Conservation (phyloP, 2,797 vertebrate species). For the Acrocephalus scirpaceus region DNA sequence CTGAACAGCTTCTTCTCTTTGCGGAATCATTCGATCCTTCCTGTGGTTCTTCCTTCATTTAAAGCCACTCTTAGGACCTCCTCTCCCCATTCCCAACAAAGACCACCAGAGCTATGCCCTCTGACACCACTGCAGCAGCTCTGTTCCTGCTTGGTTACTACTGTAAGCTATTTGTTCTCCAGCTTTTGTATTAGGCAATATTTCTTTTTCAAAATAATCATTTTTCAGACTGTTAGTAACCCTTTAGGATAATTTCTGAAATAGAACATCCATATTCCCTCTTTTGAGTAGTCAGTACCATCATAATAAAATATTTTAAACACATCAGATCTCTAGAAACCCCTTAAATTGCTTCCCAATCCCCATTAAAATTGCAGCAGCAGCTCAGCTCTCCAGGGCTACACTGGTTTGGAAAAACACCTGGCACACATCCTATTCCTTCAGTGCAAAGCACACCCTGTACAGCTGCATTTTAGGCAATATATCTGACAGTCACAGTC, state of each 20-base stretch:
- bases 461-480: slow-evolving; percentile 6
- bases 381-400: neutral
- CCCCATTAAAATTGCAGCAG: neutral
- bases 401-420: neutral
- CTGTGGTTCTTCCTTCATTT: neutral
- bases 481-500: neutral
- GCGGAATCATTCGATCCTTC: neutral
- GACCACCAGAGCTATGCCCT: neutral
- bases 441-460: neutral
- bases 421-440: neutral
- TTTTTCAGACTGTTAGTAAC: neutral
- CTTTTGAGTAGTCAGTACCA: neutral
- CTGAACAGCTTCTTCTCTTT: neutral
- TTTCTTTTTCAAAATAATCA: neutral
- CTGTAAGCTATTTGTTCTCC: neutral
- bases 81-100: neutral
- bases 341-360: neutral
- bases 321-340: neutral
- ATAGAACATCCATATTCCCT: neutral
- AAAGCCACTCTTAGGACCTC: neutral
- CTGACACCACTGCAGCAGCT: neutral
- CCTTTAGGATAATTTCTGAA: neutral
- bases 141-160: neutral
- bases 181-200: neutral
- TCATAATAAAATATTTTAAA: neutral